phyloP scores from a whole-genome alignment of 2,797 vertebrate species.

The Novumbra hubbsi region DNA sequence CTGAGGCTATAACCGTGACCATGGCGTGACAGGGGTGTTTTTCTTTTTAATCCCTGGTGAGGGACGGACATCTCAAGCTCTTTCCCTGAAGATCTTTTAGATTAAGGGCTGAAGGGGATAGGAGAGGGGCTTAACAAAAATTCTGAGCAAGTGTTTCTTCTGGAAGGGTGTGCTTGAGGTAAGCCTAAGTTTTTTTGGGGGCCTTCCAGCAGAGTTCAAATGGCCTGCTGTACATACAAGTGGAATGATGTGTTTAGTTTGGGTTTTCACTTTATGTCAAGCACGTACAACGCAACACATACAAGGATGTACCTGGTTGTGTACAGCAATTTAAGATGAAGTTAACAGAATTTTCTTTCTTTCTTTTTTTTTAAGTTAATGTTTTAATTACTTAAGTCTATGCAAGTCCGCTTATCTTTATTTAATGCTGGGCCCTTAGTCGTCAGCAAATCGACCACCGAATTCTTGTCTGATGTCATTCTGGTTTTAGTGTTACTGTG shows the following conservation, averaged over 20 bases:
- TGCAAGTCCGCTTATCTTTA: too few relatives aligned
- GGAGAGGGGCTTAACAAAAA: constrained; percentile 12
- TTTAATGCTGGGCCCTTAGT: too few relatives aligned
- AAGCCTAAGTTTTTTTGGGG: neutral
- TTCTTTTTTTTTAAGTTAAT: too few relatives aligned
- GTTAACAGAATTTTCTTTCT: too few relatives aligned
- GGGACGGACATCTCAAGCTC: neutral
- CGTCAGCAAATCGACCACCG: neutral
- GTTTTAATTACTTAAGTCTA: too few relatives aligned
- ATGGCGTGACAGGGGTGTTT: constrained; percentile 35
- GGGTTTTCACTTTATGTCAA: neutral
- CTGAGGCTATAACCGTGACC: neutral
- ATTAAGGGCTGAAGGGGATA: neutral
- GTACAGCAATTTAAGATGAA: neutral
- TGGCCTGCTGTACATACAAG: neutral
- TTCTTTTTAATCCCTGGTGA: constrained; percentile 43
- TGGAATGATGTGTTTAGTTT: neutral
- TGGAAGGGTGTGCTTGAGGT: neutral
- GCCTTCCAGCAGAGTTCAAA: neutral
- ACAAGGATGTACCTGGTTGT: neutral
- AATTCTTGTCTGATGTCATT: neutral
- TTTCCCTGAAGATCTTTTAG: constrained; percentile 17
- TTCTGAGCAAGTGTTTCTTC: constrained; percentile 12
- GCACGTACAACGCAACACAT: too few relatives aligned
- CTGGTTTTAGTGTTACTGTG: neutral